Percentiles rank a stretch among this genome's conserved stretches.
These are phyloP conservation scores for Drosophila persimilis DNA, from an alignment of 1,140 invertebrate species.

Conservation along the genomic window DNA sequence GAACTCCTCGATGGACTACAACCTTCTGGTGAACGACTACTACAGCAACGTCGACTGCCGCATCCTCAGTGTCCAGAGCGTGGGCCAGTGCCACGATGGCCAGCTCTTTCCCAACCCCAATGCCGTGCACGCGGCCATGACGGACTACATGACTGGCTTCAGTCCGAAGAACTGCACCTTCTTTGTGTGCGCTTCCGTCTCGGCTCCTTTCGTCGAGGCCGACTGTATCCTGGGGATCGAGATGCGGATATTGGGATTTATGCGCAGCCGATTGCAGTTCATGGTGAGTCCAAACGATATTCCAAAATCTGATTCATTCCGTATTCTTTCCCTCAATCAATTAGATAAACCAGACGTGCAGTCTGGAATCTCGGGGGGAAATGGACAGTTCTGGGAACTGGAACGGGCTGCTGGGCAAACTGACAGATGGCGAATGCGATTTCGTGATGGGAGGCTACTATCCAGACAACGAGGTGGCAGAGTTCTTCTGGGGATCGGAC, in stretches of 20 bases:
- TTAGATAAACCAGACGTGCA: constrained; percentile 80
- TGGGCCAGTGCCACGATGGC: constrained; percentile 61
- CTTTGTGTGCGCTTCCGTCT: constrained; percentile 67
- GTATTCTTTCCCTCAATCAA: not conserved
- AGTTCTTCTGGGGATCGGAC: constrained; percentile 84
- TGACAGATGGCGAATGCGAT: constrained; percentile 82
- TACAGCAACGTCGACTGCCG: constrained; percentile 71
- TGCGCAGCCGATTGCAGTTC: constrained; percentile 69
- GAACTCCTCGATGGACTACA: constrained; percentile 50
- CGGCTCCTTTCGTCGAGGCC: constrained; percentile 74
- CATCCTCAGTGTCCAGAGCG: constrained; percentile 52
- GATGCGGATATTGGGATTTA: constrained; percentile 67
- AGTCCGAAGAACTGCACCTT: constrained; percentile 73
- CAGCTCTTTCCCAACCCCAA: constrained; percentile 23
- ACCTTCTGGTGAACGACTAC: constrained; percentile 72
- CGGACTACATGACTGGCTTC: constrained; percentile 57
- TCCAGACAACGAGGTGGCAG: constrained; percentile 84
- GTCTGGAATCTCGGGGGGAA: constrained; percentile 85
- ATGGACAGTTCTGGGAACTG: constrained; percentile 80
- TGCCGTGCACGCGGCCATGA: constrained; percentile 42
- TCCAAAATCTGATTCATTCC: no score
- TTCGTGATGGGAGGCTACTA: constrained; percentile 84
- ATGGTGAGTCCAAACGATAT: constrained; percentile 22
- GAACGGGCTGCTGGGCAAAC: constrained; percentile 83
- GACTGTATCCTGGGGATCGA: constrained; percentile 72